Evolutionary conservation across 2,113 vertebrate genomes (phyloP).

Genomic region (human (Homo sapiens)): DNA sequence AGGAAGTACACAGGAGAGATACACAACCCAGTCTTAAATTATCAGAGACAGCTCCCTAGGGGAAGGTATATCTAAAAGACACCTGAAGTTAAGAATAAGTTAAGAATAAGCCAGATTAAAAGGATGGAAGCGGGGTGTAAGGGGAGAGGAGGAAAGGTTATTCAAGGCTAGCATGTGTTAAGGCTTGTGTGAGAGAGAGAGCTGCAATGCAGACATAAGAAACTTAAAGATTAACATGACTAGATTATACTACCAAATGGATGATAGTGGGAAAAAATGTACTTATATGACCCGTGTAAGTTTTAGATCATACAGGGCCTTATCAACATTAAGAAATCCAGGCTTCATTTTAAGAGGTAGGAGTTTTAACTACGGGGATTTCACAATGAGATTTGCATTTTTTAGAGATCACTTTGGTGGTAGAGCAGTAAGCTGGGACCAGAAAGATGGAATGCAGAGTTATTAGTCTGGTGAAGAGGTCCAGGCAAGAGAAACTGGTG

Average conservation of each 20-base stretch:
- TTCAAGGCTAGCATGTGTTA: not conserved
- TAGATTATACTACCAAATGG: not conserved
- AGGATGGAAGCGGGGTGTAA: not conserved
- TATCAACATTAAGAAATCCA: not conserved
- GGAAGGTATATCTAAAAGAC: not conserved
- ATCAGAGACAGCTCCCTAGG: not conserved
- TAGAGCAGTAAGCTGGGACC: not conserved
- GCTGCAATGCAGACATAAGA: not conserved
- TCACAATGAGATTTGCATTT: not conserved
- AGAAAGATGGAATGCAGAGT: not conserved
- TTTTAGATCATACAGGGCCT: not conserved
- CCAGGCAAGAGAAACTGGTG: not conserved
- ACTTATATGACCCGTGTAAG: not conserved
- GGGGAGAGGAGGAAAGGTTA: not conserved
- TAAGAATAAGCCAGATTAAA: not conserved
- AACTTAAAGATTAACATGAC: not conserved
- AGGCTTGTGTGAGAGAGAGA: not conserved
- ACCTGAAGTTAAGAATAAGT: not conserved
- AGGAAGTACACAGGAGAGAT: not conserved
- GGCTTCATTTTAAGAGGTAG: not conserved
- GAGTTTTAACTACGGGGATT: not conserved
- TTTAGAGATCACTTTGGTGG: not conserved
- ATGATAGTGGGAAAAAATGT: not conserved
- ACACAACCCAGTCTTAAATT: not conserved
- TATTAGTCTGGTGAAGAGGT: not conserved